Base-by-base conservation (phyloP, 2,888 invertebrate genomes). In the Oscheius sp. region DNA sequence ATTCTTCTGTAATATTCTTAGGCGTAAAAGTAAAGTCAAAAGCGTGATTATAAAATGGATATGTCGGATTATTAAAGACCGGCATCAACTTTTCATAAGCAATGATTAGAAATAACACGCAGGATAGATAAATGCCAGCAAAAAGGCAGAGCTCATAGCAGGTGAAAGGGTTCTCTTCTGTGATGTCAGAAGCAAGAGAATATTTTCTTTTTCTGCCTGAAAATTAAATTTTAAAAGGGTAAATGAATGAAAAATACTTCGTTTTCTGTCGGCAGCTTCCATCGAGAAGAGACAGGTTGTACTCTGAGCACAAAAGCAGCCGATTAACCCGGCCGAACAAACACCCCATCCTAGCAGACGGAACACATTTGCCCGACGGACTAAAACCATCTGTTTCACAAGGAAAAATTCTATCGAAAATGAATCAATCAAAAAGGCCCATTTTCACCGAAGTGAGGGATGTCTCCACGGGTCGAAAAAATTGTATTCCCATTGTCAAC, bases 81-180 rank as follows among this genome's bases (percentile, higher is more conserved):
- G 85, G 85, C 83, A 82, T 84, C 45, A 84, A 61, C n/a, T 73
- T 69, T 69, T 85, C 85, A 58, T 77, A 85, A 66, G 80, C 72
- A 23, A 79, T 18, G 49, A 84, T 78, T 9, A 85, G 71, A 21
- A 76, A n/a, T 2, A 82, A 55, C 1, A 85, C 84, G 49, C 80
- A 78, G 41, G 73, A 43, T 0, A 76, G 59, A 69, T 83, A 84
- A 49, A 82, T 69, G 21, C 72, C 56, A 13, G 73, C 66, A 59
- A 81, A 76, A 1, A 75, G n/a, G 6, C 52, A 29, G 35, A 81
- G 72, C 49, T 81, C 81, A 23, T 64, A 56, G 18, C 56, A 73
- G 12, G 75, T 73, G 63, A 78, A 80, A 23, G 78, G 80, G 59
- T 80, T 80, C 25, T 80, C 78, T 49, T 80, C 78, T 23, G 78